phyloP scores from a whole-genome alignment of 1,140 invertebrate genomes.

The Sycobia sp. region DNA sequence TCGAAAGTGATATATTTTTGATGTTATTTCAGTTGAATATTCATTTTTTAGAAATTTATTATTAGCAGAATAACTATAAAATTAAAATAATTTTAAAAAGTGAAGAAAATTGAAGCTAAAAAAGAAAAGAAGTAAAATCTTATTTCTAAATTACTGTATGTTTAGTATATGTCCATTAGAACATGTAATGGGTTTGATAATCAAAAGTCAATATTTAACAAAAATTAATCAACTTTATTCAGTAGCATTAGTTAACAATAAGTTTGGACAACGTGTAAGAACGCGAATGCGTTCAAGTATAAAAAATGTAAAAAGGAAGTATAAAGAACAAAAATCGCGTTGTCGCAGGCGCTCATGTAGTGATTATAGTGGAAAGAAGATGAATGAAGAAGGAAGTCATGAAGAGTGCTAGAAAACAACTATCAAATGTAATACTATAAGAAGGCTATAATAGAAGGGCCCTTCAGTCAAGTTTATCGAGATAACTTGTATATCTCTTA shows the following conservation, averaged over 20 bases:
- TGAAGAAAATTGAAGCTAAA: too few species aligned
- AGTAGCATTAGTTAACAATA: constrained; percentile 36
- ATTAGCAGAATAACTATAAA: too few species aligned
- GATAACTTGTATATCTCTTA: constrained; percentile 30
- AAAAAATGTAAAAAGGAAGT: constrained; percentile 11
- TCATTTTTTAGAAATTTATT: too few species aligned
- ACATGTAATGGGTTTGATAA: too few species aligned
- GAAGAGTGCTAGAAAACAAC: constrained; percentile 9
- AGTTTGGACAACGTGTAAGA: constrained; percentile 30
- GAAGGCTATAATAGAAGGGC: constrained; percentile 34
- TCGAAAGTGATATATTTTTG: too few species aligned
- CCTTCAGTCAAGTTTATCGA: constrained; percentile 42
- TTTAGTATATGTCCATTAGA: too few species aligned
- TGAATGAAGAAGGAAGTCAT: constrained; percentile 9
- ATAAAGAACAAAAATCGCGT: constrained; percentile 12
- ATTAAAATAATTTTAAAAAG: too few species aligned
- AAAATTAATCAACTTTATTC: constrained; percentile 38
- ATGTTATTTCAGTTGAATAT: too few species aligned
- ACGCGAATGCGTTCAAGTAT: constrained; percentile 22
- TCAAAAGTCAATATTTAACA: too few species aligned
- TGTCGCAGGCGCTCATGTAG: neutral
- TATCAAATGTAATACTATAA: constrained; percentile 37
- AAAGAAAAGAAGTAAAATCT: too few species aligned
- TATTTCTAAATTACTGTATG: too few species aligned
- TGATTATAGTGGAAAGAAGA: neutral